Base-by-base conservation (phyloP, 2,113 vertebrate species). In the Chionodraco myersi region DNA sequence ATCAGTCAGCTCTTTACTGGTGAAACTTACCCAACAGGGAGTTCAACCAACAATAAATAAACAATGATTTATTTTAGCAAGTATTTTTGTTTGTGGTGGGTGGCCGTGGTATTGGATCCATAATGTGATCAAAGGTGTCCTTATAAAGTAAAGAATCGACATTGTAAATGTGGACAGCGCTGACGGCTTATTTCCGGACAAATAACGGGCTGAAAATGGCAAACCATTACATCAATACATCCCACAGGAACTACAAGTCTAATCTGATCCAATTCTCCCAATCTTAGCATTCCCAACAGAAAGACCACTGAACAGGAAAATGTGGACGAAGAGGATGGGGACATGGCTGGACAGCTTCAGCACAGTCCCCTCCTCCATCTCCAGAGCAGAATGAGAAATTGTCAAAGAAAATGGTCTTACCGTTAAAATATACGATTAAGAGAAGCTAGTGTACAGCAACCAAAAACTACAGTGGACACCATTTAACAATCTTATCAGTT, bases 241-340 rank as follows among this genome's bases (percentile, higher is more conserved):
- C 75, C 34, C 66, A 36, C 7, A 45, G 65, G 36, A 80, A 16
- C 58, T 47, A 62, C 68, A 73, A 64, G 10, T 58, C 66, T 64
- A 61, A 79, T 84, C 78, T 79, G 75, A 79, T 83, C 48, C 53
- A 52, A 64, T 65, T 54, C 75, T 61, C 71, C 81, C 72, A 68
- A 70, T 69, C 63, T 30, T 0, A 45, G 48, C 3, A 26, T 9
- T 73, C 72, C 63, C 79, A 7, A 12, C 64, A 63, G 52, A 64
- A 34, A 54, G 47, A 44, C 26, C n/a, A 23, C 5, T 23, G 30
- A 51, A 79, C 1, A 9, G 65, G 52, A 58, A 62, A 64, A 65
- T 67, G 69, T 53, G 72, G 59, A 83, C n/a, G 53, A 70, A 44
- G 67, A 69, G 12, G 52, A 76, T 2, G 36, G 30, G 21, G 70